phyloP scores from a whole-genome alignment of 2,113 vertebrate genomes.

The Bos javanicus region DNA sequence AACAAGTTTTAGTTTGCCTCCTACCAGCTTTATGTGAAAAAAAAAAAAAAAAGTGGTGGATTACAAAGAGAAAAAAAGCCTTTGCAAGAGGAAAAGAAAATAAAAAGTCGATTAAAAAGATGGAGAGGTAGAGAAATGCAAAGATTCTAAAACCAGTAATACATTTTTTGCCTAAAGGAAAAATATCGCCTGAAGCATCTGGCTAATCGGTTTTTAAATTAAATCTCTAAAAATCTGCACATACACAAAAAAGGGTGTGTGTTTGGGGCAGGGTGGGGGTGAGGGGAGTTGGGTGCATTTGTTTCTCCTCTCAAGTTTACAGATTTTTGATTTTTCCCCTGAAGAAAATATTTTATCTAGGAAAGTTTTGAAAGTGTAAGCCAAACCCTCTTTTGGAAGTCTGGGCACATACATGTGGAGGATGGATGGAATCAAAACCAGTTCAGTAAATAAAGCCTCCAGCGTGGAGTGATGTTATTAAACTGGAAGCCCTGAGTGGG shows the following conservation, averaged over 20 bases:
- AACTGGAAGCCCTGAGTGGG: conserved; percentile 69
- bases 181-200: conserved; percentile 24
- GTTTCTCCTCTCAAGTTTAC: background rate
- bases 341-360: conserved; percentile 69
- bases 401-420: conserved; percentile 9
- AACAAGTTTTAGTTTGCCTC: conserved; percentile 10
- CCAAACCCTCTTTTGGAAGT: conserved; percentile 38
- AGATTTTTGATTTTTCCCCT: background rate
- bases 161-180: background rate
- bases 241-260: background rate
- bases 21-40: background rate
- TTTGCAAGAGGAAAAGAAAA: conserved; percentile 32
- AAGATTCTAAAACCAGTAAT: background rate
- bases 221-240: background rate
- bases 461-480: conserved; percentile 73
- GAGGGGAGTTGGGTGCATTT: background rate
- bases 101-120: background rate
- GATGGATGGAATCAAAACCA: conserved; percentile 58
- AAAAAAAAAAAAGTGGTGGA: background rate
- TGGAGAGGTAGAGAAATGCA: background rate
- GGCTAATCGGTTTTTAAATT: conserved; percentile 26
- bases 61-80: background rate
- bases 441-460: conserved; percentile 56
- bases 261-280: background rate
- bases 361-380: conserved; percentile 55